These are phyloP conservation scores for Copidosoma aretas DNA, from an alignment of 2,888 invertebrate species.

Conservation along the genomic window DNA sequence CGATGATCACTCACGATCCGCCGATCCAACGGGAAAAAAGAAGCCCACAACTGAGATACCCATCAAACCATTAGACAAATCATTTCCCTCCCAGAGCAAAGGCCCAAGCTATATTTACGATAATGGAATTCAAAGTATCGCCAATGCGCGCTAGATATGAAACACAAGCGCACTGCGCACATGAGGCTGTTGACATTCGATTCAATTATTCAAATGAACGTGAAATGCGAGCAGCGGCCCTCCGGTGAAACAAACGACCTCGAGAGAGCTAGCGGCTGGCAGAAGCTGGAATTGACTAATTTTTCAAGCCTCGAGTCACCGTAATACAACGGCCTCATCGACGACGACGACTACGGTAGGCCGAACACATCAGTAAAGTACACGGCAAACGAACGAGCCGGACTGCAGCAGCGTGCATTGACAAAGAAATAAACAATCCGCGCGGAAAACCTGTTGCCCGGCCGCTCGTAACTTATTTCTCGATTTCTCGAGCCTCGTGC, in stretches of 20 bases:
- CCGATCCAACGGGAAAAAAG: too few relatives aligned
- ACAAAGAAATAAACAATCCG: constrained; percentile 38
- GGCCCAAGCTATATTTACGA: not conserved
- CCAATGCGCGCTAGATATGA: too few relatives aligned
- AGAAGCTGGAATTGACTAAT: constrained; percentile 27
- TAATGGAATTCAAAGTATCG: not conserved
- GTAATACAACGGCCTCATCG: too few relatives aligned
- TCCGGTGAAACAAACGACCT: not conserved
- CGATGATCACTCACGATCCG: too few relatives aligned
- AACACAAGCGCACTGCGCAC: not conserved
- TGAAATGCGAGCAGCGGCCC: constrained; percentile 23
- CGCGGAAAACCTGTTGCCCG: constrained; percentile 30
- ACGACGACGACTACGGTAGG: too few relatives aligned
- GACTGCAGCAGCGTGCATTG: constrained; percentile 5
- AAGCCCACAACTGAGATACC: too few relatives aligned
- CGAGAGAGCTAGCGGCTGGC: too few relatives aligned
- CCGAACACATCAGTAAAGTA: too few relatives aligned
- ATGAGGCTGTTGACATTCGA: constrained; percentile 28
- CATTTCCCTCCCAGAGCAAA: not conserved
- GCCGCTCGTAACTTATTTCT: constrained; percentile 30
- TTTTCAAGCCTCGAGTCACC: constrained; percentile 12
- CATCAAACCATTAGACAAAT: too few relatives aligned
- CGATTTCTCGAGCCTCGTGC: constrained; percentile 22
- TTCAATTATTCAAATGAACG: constrained; percentile 34
- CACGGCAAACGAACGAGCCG: too few relatives aligned